Conservation (phyloP, 64 coral and sea anemone species). For the Anthopleura sola region DNA sequence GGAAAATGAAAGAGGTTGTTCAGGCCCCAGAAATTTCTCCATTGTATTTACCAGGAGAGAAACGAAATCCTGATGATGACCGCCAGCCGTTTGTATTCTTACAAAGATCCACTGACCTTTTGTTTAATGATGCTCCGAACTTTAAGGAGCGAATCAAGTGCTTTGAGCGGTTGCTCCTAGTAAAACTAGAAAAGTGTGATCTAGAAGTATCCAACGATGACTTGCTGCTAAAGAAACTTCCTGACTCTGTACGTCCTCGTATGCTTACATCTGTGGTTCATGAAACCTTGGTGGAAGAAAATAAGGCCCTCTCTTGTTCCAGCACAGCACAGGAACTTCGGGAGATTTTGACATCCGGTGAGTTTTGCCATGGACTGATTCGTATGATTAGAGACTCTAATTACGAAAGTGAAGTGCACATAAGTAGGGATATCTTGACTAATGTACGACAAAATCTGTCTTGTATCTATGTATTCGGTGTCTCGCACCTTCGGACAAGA, state of each 20-base stretch:
- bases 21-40: neutral
- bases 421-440: neutral
- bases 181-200: slow-evolving; percentile 36
- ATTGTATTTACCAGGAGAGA: neutral
- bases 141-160: slow-evolving; percentile 17
- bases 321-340: slow-evolving; percentile 27
- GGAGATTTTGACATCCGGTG: slow-evolving; percentile 20
- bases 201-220: slow-evolving; percentile 8
- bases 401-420: neutral
- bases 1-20: neutral
- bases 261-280: slow-evolving; percentile 52
- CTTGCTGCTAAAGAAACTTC: slow-evolving; percentile 15
- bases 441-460: neutral
- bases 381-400: slow-evolving; percentile 57
- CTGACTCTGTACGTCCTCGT: slow-evolving; percentile 25
- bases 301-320: no score
- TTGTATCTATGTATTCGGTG: slow-evolving; percentile 6
- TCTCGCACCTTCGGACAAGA: slow-evolving; percentile 12
- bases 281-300: slow-evolving; percentile 28
- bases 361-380: slow-evolving; percentile 61
- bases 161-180: neutral
- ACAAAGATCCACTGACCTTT: neutral
- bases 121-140: slow-evolving; percentile 6
- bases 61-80: neutral
- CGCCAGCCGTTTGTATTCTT: neutral